Conservation (phyloP, 2,888 invertebrate species). For the Melieria omissa region DNA sequence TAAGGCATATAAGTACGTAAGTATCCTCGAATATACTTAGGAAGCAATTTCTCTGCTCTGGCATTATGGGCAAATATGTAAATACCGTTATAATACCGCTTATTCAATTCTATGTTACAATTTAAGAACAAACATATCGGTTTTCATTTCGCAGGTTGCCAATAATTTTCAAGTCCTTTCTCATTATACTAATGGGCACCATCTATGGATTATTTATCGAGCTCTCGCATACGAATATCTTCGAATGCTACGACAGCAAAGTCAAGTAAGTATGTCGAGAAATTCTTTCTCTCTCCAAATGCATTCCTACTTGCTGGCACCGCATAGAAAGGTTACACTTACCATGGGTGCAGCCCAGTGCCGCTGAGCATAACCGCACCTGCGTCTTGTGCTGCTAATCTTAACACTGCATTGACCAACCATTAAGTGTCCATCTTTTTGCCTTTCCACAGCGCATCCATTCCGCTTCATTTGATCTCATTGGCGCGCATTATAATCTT, state of each 20-base stretch:
- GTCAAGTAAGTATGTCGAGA: constrained; percentile 72
- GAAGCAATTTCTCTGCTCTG: background rate
- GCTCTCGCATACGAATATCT: constrained; percentile 82
- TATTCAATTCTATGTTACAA: background rate
- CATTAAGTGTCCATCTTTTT: constrained; percentile 7
- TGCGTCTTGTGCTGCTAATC: too few relatives aligned
- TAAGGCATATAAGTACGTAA: too few relatives aligned
- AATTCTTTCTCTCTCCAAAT: background rate
- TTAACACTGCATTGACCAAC: background rate
- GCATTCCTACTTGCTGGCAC: constrained; percentile 2
- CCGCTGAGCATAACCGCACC: too few relatives aligned
- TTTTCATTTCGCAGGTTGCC: constrained; percentile 71
- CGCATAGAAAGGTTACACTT: background rate
- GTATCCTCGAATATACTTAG: too few relatives aligned
- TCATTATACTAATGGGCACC: constrained; percentile 81
- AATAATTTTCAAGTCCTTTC: constrained; percentile 81
- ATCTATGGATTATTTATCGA: constrained; percentile 85
- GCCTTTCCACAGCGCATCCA: constrained; percentile 69
- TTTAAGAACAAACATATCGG: background rate
- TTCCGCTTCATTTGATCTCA: constrained; percentile 82
- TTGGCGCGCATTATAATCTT: constrained; percentile 85
- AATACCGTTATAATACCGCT: background rate
- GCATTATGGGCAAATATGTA: background rate
- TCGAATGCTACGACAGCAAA: constrained; percentile 83
- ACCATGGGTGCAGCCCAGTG: too few relatives aligned